These are phyloP conservation scores for Drosophila lowei DNA, from an alignment of 1,140 invertebrate species.

Conservation along the genomic window DNA sequence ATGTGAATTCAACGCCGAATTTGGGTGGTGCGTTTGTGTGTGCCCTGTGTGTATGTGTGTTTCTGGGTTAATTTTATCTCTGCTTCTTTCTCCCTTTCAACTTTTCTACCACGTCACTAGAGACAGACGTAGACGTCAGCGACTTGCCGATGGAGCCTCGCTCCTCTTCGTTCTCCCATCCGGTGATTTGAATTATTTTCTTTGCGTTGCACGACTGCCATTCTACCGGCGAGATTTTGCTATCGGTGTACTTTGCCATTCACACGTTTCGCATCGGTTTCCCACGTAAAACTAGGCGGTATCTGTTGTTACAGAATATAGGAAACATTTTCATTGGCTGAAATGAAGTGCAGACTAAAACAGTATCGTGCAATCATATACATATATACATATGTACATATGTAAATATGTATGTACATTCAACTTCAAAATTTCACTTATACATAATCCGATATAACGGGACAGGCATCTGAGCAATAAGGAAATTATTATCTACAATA, in stretches of 20 bases:
- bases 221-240: not conserved
- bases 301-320: too few relatives aligned
- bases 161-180: constrained; percentile 78
- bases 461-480: too few relatives aligned
- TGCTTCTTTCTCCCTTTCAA: not conserved
- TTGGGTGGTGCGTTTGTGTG: constrained; percentile 61
- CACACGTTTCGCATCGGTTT: constrained; percentile 6
- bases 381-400: too few relatives aligned
- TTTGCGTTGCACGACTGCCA: constrained; percentile 3
- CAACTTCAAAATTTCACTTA: too few relatives aligned
- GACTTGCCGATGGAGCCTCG: constrained; percentile 69
- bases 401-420: too few relatives aligned
- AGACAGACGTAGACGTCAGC: constrained; percentile 50
- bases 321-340: too few relatives aligned
- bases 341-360: too few relatives aligned
- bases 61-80: constrained; percentile 1
- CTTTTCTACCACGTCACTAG: constrained; percentile 22
- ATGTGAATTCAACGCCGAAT: constrained; percentile 77
- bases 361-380: too few relatives aligned
- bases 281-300: too few relatives aligned
- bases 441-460: too few relatives aligned
- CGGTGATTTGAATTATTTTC: constrained; percentile 56
- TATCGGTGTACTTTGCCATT: constrained; percentile 6
- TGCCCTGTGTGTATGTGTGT: not conserved
- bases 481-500: too few relatives aligned